Base-by-base conservation (phyloP, 2,113 vertebrate species). In the Misgurnus anguillicaudatus region DNA sequence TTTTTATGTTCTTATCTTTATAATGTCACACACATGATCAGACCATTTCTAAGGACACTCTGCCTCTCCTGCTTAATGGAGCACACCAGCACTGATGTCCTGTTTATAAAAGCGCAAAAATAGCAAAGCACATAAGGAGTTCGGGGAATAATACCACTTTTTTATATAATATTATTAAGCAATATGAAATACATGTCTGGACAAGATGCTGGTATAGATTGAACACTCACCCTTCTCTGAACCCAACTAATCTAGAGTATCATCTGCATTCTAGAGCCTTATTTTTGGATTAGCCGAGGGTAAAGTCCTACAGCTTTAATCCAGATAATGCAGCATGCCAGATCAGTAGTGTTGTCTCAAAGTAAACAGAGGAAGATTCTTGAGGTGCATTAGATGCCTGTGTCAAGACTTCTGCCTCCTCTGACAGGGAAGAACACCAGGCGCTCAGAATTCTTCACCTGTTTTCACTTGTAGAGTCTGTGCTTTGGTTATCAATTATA, bases 341-440 rank as follows among this genome's bases (percentile, higher is more conserved):
- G n/a, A 24, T 42, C 71, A 58, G 48, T 51, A 31, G 42, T 70
- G 48, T 61, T 72, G 82, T 48, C 71, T 74, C n/a, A 74, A 74
- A 61, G 57, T 47, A 61, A 74, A 74, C 71, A 17, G 45, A 62
- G 31, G 71, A 39, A 42, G 41, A 36, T 45, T 75, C 55, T 75
- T 1, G 58, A 75, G 4, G 13, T 75, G 72, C 58, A 36, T 75
- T 75, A 62, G 73, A 76, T 76, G 58, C 73, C 61, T 38, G 73
- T 83, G 82, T 58, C 82, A 80, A 73, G 53, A 62, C 62, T 39
- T 67, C 73, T 69, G 45, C 31, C 61, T 64, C 16, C 38, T 64
- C 73, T 76, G 41, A 42, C 72, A 62, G 17, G 41, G 41, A 75
- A 14, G 42, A 64, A 64, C 61, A 53, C 73, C 61, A 76, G 73